Conservation (phyloP, 92 coral and sea anemone genomes). For the Hydrozoanthus gracilis region DNA sequence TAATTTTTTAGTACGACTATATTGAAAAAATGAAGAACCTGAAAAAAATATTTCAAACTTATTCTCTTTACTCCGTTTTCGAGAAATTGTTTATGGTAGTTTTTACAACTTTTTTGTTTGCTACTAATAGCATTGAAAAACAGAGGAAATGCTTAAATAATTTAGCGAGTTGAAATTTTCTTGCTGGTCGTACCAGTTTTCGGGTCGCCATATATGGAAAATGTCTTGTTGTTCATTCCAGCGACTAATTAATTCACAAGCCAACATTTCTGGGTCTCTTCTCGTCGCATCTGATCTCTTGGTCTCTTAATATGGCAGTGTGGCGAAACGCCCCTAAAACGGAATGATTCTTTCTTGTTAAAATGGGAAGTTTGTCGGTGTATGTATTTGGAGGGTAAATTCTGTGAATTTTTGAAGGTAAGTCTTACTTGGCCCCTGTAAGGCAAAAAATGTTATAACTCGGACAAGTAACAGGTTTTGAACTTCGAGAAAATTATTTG, state of each 20-base stretch:
- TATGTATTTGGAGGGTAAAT: slow-evolving; percentile 28
- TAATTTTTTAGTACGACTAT: too few relatives aligned
- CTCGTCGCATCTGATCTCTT: slow-evolving; percentile 38
- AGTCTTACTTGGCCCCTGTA: not conserved
- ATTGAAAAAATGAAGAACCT: not conserved
- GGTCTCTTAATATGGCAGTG: slow-evolving; percentile 41
- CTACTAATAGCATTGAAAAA: not conserved
- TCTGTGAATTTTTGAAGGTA: slow-evolving; percentile 22
- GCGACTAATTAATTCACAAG: slow-evolving; percentile 38
- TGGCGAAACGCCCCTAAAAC: not conserved
- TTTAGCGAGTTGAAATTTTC: slow-evolving; percentile 22
- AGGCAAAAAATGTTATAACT: not conserved
- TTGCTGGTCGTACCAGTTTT: slow-evolving; percentile 82
- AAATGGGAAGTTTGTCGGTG: not conserved
- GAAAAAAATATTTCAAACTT: not conserved
- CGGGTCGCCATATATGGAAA: slow-evolving; percentile 69
- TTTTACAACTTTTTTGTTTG: not conserved
- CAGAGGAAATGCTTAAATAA: slow-evolving; percentile 24
- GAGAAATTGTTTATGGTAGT: too few relatives aligned
- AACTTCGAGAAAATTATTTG: not conserved
- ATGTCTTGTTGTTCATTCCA: slow-evolving; percentile 14
- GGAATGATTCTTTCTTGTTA: not conserved
- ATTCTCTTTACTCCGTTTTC: not conserved
- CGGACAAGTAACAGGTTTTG: slow-evolving; percentile 35
- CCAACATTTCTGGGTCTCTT: slow-evolving; percentile 4